A percentile compares a stretch with the other conserved stretches of the same genome.
Evolutionary conservation across 2,888 invertebrate genomes (phyloP).

Genomic region (Eupithecia insigniata): DNA sequence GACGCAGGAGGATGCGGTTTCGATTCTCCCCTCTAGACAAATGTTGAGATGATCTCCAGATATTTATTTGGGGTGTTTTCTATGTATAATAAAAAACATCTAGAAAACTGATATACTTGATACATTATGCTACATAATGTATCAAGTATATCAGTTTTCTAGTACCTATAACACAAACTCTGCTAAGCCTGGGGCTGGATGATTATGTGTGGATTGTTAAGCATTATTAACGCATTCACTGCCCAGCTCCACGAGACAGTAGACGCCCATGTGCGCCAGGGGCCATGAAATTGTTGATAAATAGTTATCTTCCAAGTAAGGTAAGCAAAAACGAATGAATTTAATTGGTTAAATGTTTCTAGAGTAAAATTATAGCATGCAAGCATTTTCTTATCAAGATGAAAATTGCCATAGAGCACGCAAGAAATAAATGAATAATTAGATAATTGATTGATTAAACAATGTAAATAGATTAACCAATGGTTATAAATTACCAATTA

Average conservation of each 20-base stretch:
- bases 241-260: too few relatives aligned
- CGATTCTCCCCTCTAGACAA: too few relatives aligned
- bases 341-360: constrained; percentile 20
- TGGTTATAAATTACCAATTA: background rate
- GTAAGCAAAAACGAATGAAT: background rate
- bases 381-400: constrained; percentile 26
- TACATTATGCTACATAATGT: too few relatives aligned
- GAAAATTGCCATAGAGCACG: constrained; percentile 20
- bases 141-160: background rate
- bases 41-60: background rate
- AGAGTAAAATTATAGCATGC: constrained; percentile 24
- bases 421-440: constrained; percentile 22
- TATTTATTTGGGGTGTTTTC: background rate
- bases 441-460: constrained; percentile 2
- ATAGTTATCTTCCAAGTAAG: background rate
- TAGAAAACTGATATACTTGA: too few relatives aligned
- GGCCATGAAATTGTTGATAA: too few relatives aligned
- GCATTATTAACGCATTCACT: too few relatives aligned
- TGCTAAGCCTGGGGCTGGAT: too few relatives aligned
- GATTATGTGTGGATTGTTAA: background rate
- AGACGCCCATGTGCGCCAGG: too few relatives aligned
- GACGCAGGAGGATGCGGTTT: background rate
- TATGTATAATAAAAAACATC: too few relatives aligned
- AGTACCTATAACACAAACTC: background rate
- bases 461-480: background rate